Percentiles rank a stretch among this genome's conserved stretches.
Evolutionary conservation across 2,113 vertebrate genomes (phyloP).

Genomic region (Lethenteron camtschaticum): DNA sequence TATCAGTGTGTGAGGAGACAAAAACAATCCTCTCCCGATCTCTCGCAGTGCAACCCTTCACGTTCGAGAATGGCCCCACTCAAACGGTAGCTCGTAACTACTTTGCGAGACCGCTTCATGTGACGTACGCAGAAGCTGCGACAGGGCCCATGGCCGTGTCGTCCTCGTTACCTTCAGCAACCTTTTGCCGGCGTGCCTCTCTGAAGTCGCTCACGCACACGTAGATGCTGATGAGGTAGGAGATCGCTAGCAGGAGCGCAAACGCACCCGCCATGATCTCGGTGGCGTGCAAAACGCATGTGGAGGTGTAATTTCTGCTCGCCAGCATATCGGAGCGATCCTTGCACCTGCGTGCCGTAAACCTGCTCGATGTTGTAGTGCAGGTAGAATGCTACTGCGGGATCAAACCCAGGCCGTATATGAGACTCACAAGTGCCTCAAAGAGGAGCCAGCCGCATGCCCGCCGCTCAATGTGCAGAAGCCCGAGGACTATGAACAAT

Average conservation of each 20-base stretch:
- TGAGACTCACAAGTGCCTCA: slow-evolving; percentile 2
- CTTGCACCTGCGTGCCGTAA: neutral
- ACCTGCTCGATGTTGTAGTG: neutral
- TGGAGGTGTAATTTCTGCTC: neutral
- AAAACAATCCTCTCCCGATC: too few species aligned
- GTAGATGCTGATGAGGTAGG: neutral
- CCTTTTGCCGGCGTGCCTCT: too few species aligned
- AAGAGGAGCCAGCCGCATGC: neutral
- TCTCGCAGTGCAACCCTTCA: too few species aligned
- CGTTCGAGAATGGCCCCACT: too few species aligned
- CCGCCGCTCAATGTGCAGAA: slow-evolving; percentile 3
- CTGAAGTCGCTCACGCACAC: too few species aligned
- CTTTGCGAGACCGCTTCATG: too few species aligned
- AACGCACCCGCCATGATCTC: slow-evolving; percentile 1
- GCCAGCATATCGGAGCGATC: neutral
- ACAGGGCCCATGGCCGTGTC: too few species aligned
- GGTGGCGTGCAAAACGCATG: neutral
- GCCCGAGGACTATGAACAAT: neutral
- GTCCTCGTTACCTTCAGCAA: too few species aligned
- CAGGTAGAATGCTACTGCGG: slow-evolving; percentile 2
- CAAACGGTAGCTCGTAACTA: too few species aligned
- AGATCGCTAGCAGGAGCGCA: neutral
- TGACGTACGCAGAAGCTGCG: too few species aligned
- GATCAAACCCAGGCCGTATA: neutral
- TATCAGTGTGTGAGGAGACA: too few species aligned